A percentile compares a stretch with the other conserved stretches of the same genome.
Evolutionary conservation across 2,888 invertebrate species (phyloP).

Genomic region (Lysandra bellargus): DNA sequence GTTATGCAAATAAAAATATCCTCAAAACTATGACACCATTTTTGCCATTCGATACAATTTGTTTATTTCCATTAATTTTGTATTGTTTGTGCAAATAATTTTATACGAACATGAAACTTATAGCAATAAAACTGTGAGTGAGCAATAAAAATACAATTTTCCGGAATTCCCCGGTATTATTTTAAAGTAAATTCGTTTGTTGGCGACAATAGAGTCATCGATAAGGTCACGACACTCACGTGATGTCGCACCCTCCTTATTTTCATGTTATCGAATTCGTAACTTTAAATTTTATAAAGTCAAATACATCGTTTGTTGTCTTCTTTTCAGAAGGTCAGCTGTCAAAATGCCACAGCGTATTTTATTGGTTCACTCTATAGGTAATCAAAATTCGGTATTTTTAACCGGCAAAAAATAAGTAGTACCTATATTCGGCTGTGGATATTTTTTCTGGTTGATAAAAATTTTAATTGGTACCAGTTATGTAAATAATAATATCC

Average conservation of each 20-base stretch:
- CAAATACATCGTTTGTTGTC: background rate
- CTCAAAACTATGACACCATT: background rate
- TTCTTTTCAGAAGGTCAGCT: background rate
- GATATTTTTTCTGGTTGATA: too few relatives aligned
- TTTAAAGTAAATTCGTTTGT: constrained; percentile 27
- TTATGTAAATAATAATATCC: too few relatives aligned
- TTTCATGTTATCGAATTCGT: background rate
- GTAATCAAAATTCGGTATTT: too few relatives aligned
- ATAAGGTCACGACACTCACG: constrained; percentile 25
- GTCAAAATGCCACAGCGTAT: background rate
- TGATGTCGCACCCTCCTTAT: constrained; percentile 20
- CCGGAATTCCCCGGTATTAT: constrained; percentile 19
- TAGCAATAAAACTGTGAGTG: constrained; percentile 5
- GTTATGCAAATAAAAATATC: background rate
- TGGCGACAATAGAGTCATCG: constrained; percentile 26
- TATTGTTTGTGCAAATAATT: background rate
- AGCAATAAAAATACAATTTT: constrained; percentile 21
- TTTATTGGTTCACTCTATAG: background rate
- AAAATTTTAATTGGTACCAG: too few relatives aligned
- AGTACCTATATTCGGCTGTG: too few relatives aligned
- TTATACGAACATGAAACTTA: background rate
- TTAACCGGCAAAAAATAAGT: too few relatives aligned
- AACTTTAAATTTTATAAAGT: background rate
- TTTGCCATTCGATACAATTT: background rate
- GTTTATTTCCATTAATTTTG: background rate